A percentile compares a stretch with the other conserved stretches of the same genome.
These are phyloP conservation scores for Pharmacophagus antenor DNA, from an alignment of 2,888 invertebrate genomes.

Conservation along the genomic window DNA sequence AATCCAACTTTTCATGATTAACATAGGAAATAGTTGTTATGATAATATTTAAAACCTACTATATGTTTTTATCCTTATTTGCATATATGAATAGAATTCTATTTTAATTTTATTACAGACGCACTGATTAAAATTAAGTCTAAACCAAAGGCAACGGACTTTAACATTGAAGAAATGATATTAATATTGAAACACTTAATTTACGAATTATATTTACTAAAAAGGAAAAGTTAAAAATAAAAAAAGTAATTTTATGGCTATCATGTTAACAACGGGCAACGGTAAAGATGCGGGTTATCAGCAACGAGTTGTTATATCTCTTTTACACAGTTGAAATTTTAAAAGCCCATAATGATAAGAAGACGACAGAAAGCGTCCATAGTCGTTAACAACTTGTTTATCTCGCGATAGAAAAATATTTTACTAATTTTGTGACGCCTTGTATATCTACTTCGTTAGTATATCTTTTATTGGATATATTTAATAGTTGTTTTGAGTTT, in stretches of 20 bases:
- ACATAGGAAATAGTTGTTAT: too few species aligned
- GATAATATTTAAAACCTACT: too few species aligned
- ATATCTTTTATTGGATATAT: not conserved
- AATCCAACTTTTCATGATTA: too few species aligned
- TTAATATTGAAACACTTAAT: not conserved
- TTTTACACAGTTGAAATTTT: conserved; percentile 8
- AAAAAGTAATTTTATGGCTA: not conserved
- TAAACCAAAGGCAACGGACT: too few species aligned
- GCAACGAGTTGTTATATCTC: conserved; percentile 7
- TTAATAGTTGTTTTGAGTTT: too few species aligned
- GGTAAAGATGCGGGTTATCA: not conserved
- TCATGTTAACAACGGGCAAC: not conserved
- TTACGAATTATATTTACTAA: not conserved
- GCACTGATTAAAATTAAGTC: too few species aligned
- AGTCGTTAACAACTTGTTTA: conserved; percentile 18
- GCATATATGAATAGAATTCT: too few species aligned
- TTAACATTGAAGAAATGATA: not conserved
- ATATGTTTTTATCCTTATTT: too few species aligned
- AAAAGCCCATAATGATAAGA: conserved; percentile 22
- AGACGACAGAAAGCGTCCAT: not conserved
- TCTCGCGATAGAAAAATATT: conserved; percentile 8
- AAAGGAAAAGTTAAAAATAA: not conserved
- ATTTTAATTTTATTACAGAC: not conserved
- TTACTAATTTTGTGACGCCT: conserved; percentile 1
- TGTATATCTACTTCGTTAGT: not conserved